phyloP scores from a whole-genome alignment of 2,797 vertebrate genomes.

The Brotula barbata region DNA sequence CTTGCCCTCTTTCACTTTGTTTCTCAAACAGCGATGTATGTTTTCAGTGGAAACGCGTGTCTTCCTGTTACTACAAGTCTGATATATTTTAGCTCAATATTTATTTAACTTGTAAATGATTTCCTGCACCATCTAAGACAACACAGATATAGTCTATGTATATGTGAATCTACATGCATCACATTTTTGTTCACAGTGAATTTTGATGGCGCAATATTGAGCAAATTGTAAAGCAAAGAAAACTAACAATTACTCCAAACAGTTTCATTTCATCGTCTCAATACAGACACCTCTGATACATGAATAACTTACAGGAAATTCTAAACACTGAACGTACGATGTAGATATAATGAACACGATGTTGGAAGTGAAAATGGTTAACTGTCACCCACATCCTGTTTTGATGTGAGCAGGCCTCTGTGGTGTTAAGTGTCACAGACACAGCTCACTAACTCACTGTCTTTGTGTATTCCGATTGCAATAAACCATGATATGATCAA shows the following conservation, averaged over 20 bases:
- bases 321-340: slow-evolving; percentile 21
- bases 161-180: slow-evolving; percentile 8
- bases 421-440: slow-evolving; percentile 28
- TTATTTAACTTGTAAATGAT: no score
- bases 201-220: slow-evolving; percentile 1
- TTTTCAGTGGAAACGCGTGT: no score
- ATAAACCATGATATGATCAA: no score
- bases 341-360: slow-evolving; percentile 21
- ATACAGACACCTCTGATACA: slow-evolving; percentile 7
- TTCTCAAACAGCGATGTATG: no score
- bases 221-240: slow-evolving; percentile 15
- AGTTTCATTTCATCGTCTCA: slow-evolving; percentile 1
- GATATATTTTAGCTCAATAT: no score
- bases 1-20: no score
- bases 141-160: neutral
- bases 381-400: slow-evolving; percentile 81
- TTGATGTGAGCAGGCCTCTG: slow-evolving; percentile 54
- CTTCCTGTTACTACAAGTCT: no score
- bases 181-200: neutral
- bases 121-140: slow-evolving; percentile 8
- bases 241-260: slow-evolving; percentile 2
- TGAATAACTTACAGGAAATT: slow-evolving; percentile 29
- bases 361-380: slow-evolving; percentile 54
- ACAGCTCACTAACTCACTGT: neutral
- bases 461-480: no score